These are phyloP conservation scores for Stomatorhinus walkeri DNA, from an alignment of 2,797 vertebrate genomes.

Conservation along the genomic window DNA sequence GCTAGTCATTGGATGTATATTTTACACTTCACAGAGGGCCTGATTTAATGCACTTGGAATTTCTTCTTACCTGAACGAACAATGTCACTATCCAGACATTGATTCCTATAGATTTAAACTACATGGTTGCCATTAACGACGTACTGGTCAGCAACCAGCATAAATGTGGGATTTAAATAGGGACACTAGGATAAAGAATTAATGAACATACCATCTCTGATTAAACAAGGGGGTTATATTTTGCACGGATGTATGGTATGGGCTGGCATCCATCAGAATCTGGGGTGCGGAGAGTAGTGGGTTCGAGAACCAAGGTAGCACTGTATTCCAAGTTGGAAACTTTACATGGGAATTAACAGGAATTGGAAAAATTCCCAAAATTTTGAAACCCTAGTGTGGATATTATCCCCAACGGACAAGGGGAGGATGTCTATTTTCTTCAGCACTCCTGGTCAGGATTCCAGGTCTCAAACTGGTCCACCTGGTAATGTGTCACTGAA, in stretches of 20 bases:
- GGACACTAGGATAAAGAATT: background rate
- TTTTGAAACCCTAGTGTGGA: background rate
- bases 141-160: background rate
- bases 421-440: background rate
- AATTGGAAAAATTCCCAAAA: background rate
- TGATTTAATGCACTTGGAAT: background rate
- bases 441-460: background rate
- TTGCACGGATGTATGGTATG: background rate
- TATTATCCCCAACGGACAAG: background rate
- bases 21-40: background rate
- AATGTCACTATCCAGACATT: background rate
- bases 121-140: background rate
- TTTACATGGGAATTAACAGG: background rate
- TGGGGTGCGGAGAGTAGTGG: background rate
- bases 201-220: background rate
- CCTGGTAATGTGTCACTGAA: background rate
- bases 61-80: background rate
- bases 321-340: background rate
- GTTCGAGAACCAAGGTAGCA: too few species aligned
- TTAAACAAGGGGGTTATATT: background rate
- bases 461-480: background rate
- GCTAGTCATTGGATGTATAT: background rate
- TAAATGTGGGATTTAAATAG: background rate
- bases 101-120: background rate
- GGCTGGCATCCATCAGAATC: background rate